Conservation (phyloP, 2,888 invertebrate genomes). For the Drosophila emarginata region DNA sequence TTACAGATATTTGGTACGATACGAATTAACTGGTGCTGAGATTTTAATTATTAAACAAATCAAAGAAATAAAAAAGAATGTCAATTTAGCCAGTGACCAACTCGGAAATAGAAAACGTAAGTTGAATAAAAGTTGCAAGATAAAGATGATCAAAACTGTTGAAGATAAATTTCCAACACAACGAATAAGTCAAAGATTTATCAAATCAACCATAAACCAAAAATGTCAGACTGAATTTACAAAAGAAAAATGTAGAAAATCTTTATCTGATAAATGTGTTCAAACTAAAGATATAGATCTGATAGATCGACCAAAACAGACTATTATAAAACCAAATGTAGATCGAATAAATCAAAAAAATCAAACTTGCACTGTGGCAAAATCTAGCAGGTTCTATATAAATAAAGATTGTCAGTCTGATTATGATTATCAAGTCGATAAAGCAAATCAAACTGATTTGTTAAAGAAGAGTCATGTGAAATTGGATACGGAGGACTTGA, state of each 20-base stretch:
- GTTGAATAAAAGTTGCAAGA: background rate
- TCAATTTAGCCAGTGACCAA: background rate
- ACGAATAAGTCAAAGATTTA: background rate
- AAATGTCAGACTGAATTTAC: background rate
- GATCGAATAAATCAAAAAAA: background rate
- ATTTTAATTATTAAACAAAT: background rate
- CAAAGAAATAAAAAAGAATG: background rate
- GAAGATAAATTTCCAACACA: background rate
- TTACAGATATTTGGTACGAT: constrained; percentile 45
- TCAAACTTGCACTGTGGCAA: background rate
- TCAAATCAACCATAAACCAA: background rate
- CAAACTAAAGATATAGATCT: background rate
- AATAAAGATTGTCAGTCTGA: background rate
- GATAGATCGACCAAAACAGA: background rate
- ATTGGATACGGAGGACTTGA: constrained; percentile 46
- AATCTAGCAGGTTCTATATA: background rate
- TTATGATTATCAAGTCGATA: too few relatives aligned
- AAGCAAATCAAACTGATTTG: too few relatives aligned
- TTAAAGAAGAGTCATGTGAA: background rate
- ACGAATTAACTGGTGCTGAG: constrained; percentile 14
- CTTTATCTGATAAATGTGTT: background rate
- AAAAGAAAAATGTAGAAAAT: background rate
- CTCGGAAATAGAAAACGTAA: background rate
- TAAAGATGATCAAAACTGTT: background rate
- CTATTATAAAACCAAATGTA: background rate